Conservation (phyloP, 2,797 vertebrate species). For the Pantherophis alleghaniensis region DNA sequence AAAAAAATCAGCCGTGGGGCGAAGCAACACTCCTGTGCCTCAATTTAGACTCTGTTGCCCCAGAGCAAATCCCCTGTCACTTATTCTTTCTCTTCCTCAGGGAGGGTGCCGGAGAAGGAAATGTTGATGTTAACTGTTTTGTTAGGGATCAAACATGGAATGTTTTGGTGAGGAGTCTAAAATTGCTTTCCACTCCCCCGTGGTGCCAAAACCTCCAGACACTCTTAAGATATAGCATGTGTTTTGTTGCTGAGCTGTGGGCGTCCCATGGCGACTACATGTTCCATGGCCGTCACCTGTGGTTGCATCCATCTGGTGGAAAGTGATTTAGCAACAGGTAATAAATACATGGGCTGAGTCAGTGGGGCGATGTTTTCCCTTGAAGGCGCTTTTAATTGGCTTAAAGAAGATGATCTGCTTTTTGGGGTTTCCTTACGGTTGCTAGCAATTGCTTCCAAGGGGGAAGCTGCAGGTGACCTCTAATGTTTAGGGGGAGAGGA, state of each 20-base stretch:
- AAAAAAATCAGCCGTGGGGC: neutral
- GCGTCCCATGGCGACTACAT: neutral
- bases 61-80: neutral
- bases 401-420: neutral
- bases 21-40: neutral
- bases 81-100: neutral
- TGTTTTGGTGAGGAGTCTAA: slow-evolving; percentile 48
- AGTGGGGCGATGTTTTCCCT: neutral
- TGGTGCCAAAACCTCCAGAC: neutral
- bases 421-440: neutral
- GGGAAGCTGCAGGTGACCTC: neutral
- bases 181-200: neutral
- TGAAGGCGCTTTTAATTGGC: slow-evolving; percentile 3
- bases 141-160: slow-evolving; percentile 22
- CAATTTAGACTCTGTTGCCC: slow-evolving; percentile 9
- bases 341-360: neutral
- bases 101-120: neutral
- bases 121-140: slow-evolving; percentile 16
- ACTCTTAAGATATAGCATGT: accelerated
- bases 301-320: neutral
- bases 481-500: neutral
- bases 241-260: neutral
- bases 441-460: neutral
- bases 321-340: neutral
- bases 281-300: slow-evolving; percentile 24